phyloP scores from a whole-genome alignment of 2,797 vertebrate species.

The Pipistrellus nathusii region DNA sequence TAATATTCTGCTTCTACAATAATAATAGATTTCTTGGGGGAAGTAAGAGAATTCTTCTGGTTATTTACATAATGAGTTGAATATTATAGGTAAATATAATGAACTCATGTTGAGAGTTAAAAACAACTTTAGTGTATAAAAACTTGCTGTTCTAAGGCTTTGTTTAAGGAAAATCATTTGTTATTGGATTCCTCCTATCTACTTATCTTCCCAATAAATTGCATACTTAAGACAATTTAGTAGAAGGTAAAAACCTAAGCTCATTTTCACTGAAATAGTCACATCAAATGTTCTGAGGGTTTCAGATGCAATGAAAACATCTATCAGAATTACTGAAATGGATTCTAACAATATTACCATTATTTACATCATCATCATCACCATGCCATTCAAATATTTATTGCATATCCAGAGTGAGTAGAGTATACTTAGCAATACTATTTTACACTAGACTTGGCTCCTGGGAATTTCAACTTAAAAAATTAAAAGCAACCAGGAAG shows the following conservation, averaged over 20 bases:
- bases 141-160: slow-evolving; percentile 5
- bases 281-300: slow-evolving; percentile 2
- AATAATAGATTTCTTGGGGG: background rate
- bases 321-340: background rate
- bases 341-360: slow-evolving; percentile 15
- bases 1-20: slow-evolving; percentile 11
- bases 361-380: slow-evolving; percentile 12
- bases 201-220: background rate
- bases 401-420: background rate
- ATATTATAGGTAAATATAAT: slow-evolving; percentile 18
- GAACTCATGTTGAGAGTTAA: slow-evolving; percentile 19
- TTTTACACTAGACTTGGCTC: background rate
- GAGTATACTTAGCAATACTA: background rate
- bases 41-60: background rate
- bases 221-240: slow-evolving; percentile 33
- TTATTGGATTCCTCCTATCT: background rate
- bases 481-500: slow-evolving; percentile 9
- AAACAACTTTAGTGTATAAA: background rate
- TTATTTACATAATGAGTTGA: background rate
- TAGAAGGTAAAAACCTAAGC: slow-evolving; percentile 25
- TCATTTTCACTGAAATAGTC: background rate
- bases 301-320: slow-evolving; percentile 47
- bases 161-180: slow-evolving; percentile 44
- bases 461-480: slow-evolving; percentile 40
- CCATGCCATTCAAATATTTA: slow-evolving; percentile 3